phyloP scores from a whole-genome alignment of 2,797 vertebrate species.

The Danio jaintianensis region DNA sequence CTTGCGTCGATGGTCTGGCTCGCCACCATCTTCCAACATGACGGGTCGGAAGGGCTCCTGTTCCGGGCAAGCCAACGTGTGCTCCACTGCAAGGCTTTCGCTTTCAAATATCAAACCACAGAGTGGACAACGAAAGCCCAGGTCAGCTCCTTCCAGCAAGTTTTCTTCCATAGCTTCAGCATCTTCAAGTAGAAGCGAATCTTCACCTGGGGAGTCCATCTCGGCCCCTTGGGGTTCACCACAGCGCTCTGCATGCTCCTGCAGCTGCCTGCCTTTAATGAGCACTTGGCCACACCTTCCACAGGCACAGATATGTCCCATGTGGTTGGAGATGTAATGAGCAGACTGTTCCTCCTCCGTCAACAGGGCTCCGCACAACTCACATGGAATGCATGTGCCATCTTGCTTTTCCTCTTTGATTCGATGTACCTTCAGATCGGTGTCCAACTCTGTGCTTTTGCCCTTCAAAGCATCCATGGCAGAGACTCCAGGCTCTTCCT shows the following conservation, averaged over 20 bases:
- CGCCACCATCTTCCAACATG: constrained; percentile 83
- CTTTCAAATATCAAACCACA: constrained; percentile 91
- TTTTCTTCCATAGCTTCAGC: constrained; percentile 86
- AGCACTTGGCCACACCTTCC: constrained; percentile 96
- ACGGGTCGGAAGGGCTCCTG: constrained; percentile 89
- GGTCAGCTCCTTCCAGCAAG: constrained; percentile 77
- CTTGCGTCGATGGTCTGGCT: constrained; percentile 93
- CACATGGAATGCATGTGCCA: constrained; percentile 77
- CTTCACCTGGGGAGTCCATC: constrained; percentile 84
- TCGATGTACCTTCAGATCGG: constrained; percentile 66
- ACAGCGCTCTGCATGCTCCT: constrained; percentile 94
- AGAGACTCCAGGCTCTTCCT: constrained; percentile 67
- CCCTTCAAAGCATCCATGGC: constrained; percentile 70
- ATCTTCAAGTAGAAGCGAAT: constrained; percentile 79
- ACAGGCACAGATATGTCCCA: constrained; percentile 96
- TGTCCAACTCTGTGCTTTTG: constrained; percentile 67
- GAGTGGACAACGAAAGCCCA: constrained; percentile 90
- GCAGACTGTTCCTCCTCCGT: constrained; percentile 89
- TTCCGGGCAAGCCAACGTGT: constrained; percentile 90
- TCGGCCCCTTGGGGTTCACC: constrained; percentile 90
- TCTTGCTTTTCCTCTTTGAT: constrained; percentile 77
- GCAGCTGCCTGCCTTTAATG: constrained; percentile 94
- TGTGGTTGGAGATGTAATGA: constrained; percentile 96
- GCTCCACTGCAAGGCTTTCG: constrained; percentile 90
- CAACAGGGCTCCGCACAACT: constrained; percentile 89